Evolutionary conservation across 92 coral and sea anemone species (phyloP).

Genomic region (Micromussa lordhowensis): DNA sequence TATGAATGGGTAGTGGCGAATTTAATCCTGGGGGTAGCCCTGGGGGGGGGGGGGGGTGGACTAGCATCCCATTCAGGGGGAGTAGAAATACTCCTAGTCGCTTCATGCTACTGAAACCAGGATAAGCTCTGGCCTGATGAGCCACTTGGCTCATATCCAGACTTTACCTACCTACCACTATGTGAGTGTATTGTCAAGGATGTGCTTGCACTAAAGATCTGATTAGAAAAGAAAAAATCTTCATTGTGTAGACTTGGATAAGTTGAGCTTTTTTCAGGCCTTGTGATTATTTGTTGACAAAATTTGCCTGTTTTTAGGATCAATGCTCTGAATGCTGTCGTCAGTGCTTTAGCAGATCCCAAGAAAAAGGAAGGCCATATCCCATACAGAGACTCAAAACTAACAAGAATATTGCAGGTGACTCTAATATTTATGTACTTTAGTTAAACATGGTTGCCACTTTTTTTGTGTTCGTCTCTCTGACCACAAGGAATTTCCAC

Average conservation of each 20-base stretch:
- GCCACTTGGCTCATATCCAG: too few species aligned
- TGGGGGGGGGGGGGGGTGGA: too few species aligned
- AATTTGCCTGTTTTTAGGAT: slow-evolving; percentile 59
- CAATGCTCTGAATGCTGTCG: slow-evolving; percentile 82
- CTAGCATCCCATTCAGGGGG: too few species aligned
- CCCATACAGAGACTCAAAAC: slow-evolving; percentile 89
- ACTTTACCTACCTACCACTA: too few species aligned
- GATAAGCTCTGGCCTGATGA: too few species aligned
- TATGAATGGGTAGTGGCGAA: too few species aligned
- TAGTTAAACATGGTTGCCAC: neutral
- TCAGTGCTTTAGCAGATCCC: slow-evolving; percentile 81
- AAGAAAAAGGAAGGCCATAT: slow-evolving; percentile 79
- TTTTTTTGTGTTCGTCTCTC: neutral
- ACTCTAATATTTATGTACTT: neutral
- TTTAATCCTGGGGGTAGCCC: too few species aligned
- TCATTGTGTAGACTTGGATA: neutral
- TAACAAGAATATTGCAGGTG: slow-evolving; percentile 95
- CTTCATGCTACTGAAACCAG: too few species aligned
- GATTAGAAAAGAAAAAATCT: neutral
- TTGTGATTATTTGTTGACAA: neutral
- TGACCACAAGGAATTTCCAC: neutral
- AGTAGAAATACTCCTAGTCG: too few species aligned
- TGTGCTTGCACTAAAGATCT: neutral
- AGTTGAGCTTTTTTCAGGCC: neutral
- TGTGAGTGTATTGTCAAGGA: neutral